Percentiles rank a stretch among this genome's conserved stretches.
Evolutionary conservation across 2,113 vertebrate species (phyloP).

Genomic region (Phyllopteryx taeniolatus): DNA sequence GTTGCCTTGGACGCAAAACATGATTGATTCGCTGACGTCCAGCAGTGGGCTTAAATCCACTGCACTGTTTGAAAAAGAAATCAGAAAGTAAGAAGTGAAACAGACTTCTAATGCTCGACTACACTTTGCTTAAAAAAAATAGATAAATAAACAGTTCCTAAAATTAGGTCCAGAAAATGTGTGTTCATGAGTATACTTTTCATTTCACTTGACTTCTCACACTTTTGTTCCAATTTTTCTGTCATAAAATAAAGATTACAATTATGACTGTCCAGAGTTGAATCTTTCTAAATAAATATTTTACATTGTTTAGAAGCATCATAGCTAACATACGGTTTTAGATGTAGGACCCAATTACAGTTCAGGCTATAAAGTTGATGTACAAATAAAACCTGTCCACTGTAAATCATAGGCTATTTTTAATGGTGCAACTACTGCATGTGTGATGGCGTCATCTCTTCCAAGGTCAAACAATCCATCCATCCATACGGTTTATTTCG

Average conservation of each 20-base stretch:
- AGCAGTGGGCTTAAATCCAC: constrained; percentile 13
- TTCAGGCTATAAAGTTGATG: no score
- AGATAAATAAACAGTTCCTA: background rate
- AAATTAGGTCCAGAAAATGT: background rate
- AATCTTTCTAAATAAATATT: constrained; percentile 7
- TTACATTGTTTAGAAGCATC: constrained; percentile 13
- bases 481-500: background rate
- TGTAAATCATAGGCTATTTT: background rate
- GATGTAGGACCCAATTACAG: constrained; percentile 54
- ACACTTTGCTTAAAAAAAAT: background rate
- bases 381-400: background rate
- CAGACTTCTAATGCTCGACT: background rate
- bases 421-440: background rate
- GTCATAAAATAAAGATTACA: background rate
- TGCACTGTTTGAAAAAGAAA: constrained; percentile 22
- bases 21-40: constrained; percentile 33
- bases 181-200: background rate
- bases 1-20: constrained; percentile 30
- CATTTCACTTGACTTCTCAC: background rate
- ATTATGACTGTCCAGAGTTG: background rate
- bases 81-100: background rate
- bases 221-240: background rate
- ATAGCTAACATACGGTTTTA: constrained; percentile 21
- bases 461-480: background rate
- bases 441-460: no score